Conservation (phyloP, 2,888 invertebrate genomes). For the Amphipoea oculea region DNA sequence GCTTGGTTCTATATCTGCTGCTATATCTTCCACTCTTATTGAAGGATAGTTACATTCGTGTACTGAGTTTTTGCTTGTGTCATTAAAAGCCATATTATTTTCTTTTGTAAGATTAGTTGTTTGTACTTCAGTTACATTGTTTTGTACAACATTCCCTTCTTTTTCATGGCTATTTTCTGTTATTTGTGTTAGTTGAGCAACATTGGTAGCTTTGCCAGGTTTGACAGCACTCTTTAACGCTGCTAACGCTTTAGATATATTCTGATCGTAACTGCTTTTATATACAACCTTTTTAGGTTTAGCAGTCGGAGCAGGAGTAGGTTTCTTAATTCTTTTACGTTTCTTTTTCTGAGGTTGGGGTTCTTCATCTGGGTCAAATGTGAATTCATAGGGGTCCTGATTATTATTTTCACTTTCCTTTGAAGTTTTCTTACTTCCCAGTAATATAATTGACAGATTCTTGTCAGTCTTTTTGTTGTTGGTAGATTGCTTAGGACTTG, state of each 20-base stretch:
- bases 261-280: conserved; percentile 83
- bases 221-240: conserved; percentile 77
- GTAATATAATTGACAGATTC: conserved; percentile 76
- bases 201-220: conserved; percentile 50
- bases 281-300: conserved; percentile 76
- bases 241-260: conserved; percentile 81
- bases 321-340: conserved; percentile 76
- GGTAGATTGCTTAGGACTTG: conserved; percentile 43
- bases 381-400: conserved; percentile 87
- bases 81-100: conserved; percentile 42
- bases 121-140: conserved; percentile 22
- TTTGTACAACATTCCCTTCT: conserved; percentile 17
- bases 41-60: conserved; percentile 75
- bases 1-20: conserved; percentile 80
- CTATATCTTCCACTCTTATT: conserved; percentile 83
- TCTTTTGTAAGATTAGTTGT: conserved; percentile 3
- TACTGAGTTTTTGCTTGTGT: conserved; percentile 51
- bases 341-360: conserved; percentile 85
- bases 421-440: conserved; percentile 74
- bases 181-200: conserved; percentile 48
- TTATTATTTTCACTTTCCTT: conserved; percentile 71
- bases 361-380: conserved; percentile 86
- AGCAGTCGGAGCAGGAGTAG: conserved; percentile 60
- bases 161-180: conserved; percentile 31
- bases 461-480: conserved; percentile 70